Evolutionary conservation across 2,113 vertebrate species (phyloP), one percentile per base, ranked within the genome.

Genomic region (Thalassoma bifasciatum): DNA sequence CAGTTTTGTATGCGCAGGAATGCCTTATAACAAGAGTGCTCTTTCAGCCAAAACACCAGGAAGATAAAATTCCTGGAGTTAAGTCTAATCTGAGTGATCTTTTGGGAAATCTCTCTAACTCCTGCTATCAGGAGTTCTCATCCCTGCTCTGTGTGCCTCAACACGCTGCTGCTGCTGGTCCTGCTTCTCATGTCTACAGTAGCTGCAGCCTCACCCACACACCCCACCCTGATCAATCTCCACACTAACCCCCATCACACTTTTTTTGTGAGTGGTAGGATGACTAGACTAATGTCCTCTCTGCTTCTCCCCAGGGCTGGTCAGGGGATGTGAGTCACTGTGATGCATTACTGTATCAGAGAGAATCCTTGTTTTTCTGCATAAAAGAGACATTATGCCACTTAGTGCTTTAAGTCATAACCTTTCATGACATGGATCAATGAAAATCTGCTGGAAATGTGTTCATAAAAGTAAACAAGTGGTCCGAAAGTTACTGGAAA

Each of bases 21-120:
- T 61, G 60, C 47, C 50, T 19, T 49, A 8, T 38, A 60, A 1
- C 6, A 19, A 3, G 23, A 52, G 44, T 22, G 61, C 21, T 10
- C 13, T 23, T 42, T 22, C 16, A 64, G 59, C 36, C 83, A 70
- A 70, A 87, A 74, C 72, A 86, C 30, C 30, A 68, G 13, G 19
- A 2, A 77, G 75, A 84, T 87, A 54, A 75, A 66, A 89, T 81
- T 86, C 76, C 81, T 72, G 46, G 60, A 23, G 0, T 62, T 34
- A 30, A 53, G 34, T 1, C 44, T 72, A 51, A 84, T 86, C 78
- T 61, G 9, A 44, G 77, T 21, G 7, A 86, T 79, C 74, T 88
- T 26, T 63, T 44, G 40, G 40, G 47, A 73, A 65, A 63, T 47
- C 26, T 59, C 40, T 56, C 38, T 30, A 38, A 42, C 2, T 22